These are phyloP conservation scores for Novumbra hubbsi DNA, from an alignment of 2,797 vertebrate species.

Conservation along the genomic window DNA sequence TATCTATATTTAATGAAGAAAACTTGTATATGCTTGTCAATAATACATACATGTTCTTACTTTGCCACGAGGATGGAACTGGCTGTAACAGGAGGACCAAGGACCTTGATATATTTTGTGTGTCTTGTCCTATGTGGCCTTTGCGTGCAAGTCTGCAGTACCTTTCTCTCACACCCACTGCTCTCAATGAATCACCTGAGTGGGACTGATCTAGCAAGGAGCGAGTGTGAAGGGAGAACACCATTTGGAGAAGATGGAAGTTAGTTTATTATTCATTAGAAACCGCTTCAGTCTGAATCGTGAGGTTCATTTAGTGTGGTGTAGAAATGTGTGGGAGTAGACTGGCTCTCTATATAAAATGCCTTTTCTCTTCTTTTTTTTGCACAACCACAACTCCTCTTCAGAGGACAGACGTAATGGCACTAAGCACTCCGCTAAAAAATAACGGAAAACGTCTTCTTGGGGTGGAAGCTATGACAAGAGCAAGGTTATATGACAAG, in stretches of 20 bases:
- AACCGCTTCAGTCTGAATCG: constrained; percentile 17
- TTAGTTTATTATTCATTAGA: constrained; percentile 29
- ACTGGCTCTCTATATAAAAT: background rate
- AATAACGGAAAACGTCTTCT: background rate
- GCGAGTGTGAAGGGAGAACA: constrained; percentile 2
- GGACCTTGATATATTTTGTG: background rate
- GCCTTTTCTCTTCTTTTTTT: background rate
- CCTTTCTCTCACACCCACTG: constrained; percentile 1
- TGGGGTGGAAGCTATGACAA: background rate
- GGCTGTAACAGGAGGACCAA: background rate
- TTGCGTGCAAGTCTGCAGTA: background rate
- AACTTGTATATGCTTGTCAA: constrained; percentile 19
- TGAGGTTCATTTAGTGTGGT: constrained; percentile 20
- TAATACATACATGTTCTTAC: constrained; percentile 12
- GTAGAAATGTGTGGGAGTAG: background rate
- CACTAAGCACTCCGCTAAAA: background rate
- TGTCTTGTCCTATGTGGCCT: background rate
- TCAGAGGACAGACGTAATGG: background rate
- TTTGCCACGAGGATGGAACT: background rate
- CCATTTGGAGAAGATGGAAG: constrained; percentile 17
- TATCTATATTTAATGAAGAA: constrained; percentile 14
- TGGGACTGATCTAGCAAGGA: constrained; percentile 10
- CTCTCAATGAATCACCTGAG: constrained; percentile 9
- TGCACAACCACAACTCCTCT: background rate
- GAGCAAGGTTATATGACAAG: background rate